Evolutionary conservation across 1,140 invertebrate species (phyloP).

Genomic region (Diprion similis): DNA sequence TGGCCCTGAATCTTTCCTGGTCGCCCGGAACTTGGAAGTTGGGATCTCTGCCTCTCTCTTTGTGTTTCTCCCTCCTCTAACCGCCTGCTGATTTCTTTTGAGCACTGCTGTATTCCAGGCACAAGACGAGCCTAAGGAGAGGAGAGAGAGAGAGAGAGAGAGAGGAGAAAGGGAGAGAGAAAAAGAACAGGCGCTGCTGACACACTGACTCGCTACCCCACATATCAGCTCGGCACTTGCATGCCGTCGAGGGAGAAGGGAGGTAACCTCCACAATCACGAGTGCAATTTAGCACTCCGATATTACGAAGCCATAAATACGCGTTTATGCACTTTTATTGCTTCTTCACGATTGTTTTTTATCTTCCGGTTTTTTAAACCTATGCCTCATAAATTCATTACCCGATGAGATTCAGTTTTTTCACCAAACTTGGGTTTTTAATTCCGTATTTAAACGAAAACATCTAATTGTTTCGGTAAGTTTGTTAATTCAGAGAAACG

Average conservation of each 20-base stretch:
- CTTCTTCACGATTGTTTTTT: too few species aligned
- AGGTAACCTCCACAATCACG: conserved; percentile 10
- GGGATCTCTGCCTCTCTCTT: not conserved
- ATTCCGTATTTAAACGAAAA: too few species aligned
- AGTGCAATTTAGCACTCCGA: not conserved
- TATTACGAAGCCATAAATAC: not conserved
- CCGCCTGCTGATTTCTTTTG: not conserved
- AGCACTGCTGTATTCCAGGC: not conserved
- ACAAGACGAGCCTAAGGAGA: conserved; percentile 15
- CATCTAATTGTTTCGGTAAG: too few species aligned
- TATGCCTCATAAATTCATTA: too few species aligned
- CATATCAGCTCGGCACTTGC: conserved; percentile 51
- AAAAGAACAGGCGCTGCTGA: conserved; percentile 57
- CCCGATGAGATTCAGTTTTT: too few species aligned
- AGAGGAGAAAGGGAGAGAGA: conserved; percentile 42
- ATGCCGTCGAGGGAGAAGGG: conserved; percentile 17
- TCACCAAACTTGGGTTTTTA: too few species aligned
- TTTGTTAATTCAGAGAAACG: too few species aligned
- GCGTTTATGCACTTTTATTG: too few species aligned
- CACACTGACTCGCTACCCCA: conserved; percentile 63
- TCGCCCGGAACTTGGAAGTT: not conserved
- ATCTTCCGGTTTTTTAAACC: too few species aligned
- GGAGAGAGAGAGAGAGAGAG: conserved; percentile 17
- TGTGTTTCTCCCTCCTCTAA: not conserved
- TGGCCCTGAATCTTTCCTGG: not conserved